phyloP scores from a whole-genome alignment of 1,140 invertebrate species.

The Rhagoletis zephyria region DNA sequence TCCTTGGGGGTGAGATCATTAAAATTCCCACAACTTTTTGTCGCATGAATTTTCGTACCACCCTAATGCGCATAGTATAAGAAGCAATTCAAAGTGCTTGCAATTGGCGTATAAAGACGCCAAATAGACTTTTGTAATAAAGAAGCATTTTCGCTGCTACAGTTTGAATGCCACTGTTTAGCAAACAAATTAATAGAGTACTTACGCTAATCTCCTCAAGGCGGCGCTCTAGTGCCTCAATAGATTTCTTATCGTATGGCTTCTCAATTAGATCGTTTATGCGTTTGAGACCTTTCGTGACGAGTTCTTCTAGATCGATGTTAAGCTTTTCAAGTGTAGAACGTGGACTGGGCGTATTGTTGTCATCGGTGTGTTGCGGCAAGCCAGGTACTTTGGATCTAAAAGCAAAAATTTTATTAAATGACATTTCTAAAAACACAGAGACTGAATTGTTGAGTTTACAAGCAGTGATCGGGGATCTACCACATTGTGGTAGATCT shows the following conservation, averaged over 20 bases:
- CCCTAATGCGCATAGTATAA: too few relatives aligned
- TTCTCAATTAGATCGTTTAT: constrained; percentile 71
- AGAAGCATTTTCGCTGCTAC: not conserved
- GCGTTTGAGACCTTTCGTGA: constrained; percentile 69
- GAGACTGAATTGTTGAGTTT: too few relatives aligned
- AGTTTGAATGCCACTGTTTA: constrained; percentile 19
- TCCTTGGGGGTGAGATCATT: too few relatives aligned
- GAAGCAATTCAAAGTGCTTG: too few relatives aligned
- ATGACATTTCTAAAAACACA: too few relatives aligned
- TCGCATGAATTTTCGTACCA: too few relatives aligned
- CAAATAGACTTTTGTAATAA: too few relatives aligned
- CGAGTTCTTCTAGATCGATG: constrained; percentile 68
- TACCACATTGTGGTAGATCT: too few relatives aligned
- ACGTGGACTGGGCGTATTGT: constrained; percentile 55
- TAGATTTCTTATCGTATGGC: constrained; percentile 67
- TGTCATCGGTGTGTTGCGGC: constrained; percentile 14
- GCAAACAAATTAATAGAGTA: constrained; percentile 40
- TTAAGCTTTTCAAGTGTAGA: constrained; percentile 61
- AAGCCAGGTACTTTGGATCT: constrained; percentile 63
- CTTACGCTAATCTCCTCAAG: constrained; percentile 71
- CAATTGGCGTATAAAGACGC: too few relatives aligned
- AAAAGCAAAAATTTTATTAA: not conserved
- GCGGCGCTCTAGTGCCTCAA: constrained; percentile 67
- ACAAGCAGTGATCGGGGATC: too few relatives aligned
- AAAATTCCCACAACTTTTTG: too few relatives aligned